Evolutionary conservation across 2,888 invertebrate species (phyloP).

Genomic region (Tetheella fluctuosa): DNA sequence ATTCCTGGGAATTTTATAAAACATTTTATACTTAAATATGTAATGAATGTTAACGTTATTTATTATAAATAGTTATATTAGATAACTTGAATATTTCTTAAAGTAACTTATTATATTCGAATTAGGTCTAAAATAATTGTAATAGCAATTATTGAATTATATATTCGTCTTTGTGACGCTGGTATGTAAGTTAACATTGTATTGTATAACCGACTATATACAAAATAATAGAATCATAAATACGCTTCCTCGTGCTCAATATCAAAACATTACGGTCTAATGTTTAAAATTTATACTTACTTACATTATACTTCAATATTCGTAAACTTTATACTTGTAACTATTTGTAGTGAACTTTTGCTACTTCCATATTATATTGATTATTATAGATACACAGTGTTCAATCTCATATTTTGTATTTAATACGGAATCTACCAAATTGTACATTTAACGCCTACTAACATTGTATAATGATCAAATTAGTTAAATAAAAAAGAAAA

Average conservation of each 20-base stretch:
- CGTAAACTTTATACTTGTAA: constrained; percentile 33
- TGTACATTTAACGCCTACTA: constrained; percentile 55
- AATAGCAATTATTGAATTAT: constrained; percentile 55
- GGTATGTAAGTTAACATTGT: constrained; percentile 68
- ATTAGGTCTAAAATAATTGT: constrained; percentile 71
- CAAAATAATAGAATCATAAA: constrained; percentile 47
- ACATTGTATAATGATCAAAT: constrained; percentile 53
- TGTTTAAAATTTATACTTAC: constrained; percentile 50
- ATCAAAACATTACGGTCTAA: constrained; percentile 78
- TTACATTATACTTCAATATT: constrained; percentile 40
- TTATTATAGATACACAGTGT: constrained; percentile 58
- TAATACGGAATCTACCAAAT: constrained; percentile 51
- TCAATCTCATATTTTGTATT: constrained; percentile 70
- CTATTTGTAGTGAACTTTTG: constrained; percentile 29
- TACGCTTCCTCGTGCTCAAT: constrained; percentile 82
- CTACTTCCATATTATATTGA: constrained; percentile 29
- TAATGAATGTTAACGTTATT: constrained; percentile 53
- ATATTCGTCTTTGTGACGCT: constrained; percentile 80
- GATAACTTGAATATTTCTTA: constrained; percentile 69
- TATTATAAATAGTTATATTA: constrained; percentile 53
- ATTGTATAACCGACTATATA: constrained; percentile 47
- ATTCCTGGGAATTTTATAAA: constrained; percentile 53
- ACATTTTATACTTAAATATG: constrained; percentile 43
- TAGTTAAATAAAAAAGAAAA: constrained; percentile 37
- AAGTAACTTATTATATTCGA: constrained; percentile 69